A percentile compares a stretch with the other conserved stretches of the same genome.
phyloP scores from a whole-genome alignment of 2,888 invertebrate species.

The Exocentrus adspersus region DNA sequence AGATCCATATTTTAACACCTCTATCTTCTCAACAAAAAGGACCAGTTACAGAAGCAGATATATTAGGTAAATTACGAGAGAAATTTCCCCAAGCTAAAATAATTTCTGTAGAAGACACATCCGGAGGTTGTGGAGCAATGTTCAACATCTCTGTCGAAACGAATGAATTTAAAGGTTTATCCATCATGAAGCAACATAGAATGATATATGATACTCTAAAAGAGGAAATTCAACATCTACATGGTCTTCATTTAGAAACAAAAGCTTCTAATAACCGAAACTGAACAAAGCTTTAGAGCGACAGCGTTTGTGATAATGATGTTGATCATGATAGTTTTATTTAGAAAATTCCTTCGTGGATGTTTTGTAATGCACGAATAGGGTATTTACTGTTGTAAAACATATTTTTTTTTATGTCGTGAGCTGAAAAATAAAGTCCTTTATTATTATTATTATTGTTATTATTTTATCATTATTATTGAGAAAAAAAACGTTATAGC shows the following conservation, averaged over 20 bases:
- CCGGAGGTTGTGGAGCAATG: conserved; percentile 86
- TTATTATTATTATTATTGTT: too few relatives aligned
- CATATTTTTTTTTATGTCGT: too few relatives aligned
- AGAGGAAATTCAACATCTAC: conserved; percentile 84
- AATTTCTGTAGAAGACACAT: conserved; percentile 76
- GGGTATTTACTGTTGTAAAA: too few relatives aligned
- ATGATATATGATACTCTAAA: conserved; percentile 78
- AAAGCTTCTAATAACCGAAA: conserved; percentile 52
- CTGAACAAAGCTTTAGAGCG: too few relatives aligned
- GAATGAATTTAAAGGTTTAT: conserved; percentile 75
- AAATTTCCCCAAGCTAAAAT: conserved; percentile 71
- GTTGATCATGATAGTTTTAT: too few relatives aligned
- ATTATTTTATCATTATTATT: too few relatives aligned
- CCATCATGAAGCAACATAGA: conserved; percentile 78
- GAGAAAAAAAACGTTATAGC: too few relatives aligned
- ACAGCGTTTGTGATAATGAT: too few relatives aligned
- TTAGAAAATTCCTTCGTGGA: too few relatives aligned
- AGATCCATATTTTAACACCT: conserved; percentile 9
- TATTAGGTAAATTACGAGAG: conserved; percentile 61
- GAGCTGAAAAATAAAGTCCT: too few relatives aligned
- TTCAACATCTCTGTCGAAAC: conserved; percentile 77
- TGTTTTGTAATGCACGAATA: too few relatives aligned
- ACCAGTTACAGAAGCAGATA: conserved; percentile 54
- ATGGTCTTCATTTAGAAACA: conserved; percentile 83
- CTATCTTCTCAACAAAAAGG: not conserved